Evolutionary conservation across 2,888 invertebrate species (phyloP).

Genomic region (Amaurobius ferox): DNA sequence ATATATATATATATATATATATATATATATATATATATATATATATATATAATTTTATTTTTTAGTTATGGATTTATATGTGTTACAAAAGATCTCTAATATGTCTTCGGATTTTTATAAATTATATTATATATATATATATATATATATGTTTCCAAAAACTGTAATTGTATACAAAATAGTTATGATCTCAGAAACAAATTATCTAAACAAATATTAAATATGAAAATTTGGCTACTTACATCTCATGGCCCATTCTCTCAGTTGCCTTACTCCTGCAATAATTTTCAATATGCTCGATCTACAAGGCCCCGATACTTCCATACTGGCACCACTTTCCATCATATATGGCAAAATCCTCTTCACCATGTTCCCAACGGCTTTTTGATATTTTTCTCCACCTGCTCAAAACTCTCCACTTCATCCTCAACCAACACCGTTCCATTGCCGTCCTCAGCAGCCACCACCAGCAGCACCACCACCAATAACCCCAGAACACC

Average conservation of each 20-base stretch:
- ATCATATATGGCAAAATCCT: slow-evolving; percentile 44
- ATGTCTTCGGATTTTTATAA: too few relatives aligned
- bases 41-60: not conserved
- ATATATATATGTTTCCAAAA: too few relatives aligned
- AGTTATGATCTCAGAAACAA: too few relatives aligned
- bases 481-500: not conserved
- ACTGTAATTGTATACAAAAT: too few relatives aligned
- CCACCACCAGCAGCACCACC: not conserved
- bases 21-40: not conserved
- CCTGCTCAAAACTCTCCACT: slow-evolving; percentile 39
- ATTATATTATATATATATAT: too few relatives aligned
- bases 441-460: slow-evolving; percentile 12
- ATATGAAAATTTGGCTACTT: slow-evolving; percentile 21
- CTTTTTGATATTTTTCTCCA: slow-evolving; percentile 51
- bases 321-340: slow-evolving; percentile 25
- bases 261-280: slow-evolving; percentile 50
- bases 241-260: slow-evolving; percentile 67
- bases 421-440: slow-evolving; percentile 2
- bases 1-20: not conserved
- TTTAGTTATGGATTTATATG: not conserved
- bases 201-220: too few relatives aligned
- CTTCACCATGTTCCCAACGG: slow-evolving; percentile 23
- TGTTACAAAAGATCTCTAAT: not conserved
- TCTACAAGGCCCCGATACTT: slow-evolving; percentile 46
- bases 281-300: slow-evolving; percentile 57